Percentiles rank a stretch among this genome's conserved stretches.
Conservation (phyloP, 2,888 invertebrate genomes). For the Acleris laterana region DNA sequence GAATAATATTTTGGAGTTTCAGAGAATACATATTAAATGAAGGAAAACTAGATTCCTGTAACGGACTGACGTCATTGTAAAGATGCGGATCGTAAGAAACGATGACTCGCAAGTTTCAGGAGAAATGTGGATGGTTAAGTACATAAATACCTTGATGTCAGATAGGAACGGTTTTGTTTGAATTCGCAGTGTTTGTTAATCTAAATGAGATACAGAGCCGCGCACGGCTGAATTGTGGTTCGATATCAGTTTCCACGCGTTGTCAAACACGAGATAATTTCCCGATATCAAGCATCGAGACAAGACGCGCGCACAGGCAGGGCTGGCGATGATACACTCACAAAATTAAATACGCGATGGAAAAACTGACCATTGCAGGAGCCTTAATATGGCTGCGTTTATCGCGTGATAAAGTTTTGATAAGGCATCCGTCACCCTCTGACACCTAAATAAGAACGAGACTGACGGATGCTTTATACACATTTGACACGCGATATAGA, state of each 20-base stretch:
- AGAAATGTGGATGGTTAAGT: background rate
- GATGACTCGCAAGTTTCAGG: conserved; percentile 26
- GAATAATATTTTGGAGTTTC: too few relatives aligned
- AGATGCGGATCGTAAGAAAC: conserved; percentile 63
- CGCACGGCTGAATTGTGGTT: conserved; percentile 2
- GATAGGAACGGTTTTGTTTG: too few relatives aligned
- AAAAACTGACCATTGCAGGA: conserved; percentile 6
- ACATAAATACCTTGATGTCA: too few relatives aligned
- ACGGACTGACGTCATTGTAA: conserved; percentile 67
- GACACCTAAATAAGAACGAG: too few relatives aligned
- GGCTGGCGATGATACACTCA: background rate
- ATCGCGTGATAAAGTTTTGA: too few relatives aligned
- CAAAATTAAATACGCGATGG: background rate
- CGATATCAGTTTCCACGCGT: conserved; percentile 10
- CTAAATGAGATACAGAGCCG: conserved; percentile 54
- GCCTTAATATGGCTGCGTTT: too few relatives aligned
- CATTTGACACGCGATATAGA: too few relatives aligned
- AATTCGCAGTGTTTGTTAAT: conserved; percentile 42
- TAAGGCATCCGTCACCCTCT: too few relatives aligned
- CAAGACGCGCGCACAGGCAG: background rate
- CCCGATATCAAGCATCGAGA: conserved; percentile 1
- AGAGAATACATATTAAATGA: background rate
- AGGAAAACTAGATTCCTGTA: conserved; percentile 51
- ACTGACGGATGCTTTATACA: too few relatives aligned
- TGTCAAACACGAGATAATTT: conserved; percentile 16